Evolutionary conservation across 23 tunicate species (phyloP).

Genomic region (Trididemnum miniatum): DNA sequence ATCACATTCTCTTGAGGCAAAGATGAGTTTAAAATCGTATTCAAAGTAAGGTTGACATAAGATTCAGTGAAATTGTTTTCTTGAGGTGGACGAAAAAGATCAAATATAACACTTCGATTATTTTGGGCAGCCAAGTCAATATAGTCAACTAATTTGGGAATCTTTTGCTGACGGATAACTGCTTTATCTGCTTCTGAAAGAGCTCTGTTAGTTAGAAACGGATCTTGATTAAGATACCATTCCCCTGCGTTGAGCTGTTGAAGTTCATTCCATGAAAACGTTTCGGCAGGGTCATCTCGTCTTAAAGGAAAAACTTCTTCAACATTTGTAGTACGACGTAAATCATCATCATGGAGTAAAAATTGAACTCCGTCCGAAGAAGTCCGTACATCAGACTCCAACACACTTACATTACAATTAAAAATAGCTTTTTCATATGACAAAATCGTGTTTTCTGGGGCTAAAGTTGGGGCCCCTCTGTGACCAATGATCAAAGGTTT

Average conservation of each 20-base stretch:
- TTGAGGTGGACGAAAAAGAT: slow-evolving; percentile 49
- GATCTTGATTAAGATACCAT: slow-evolving; percentile 69
- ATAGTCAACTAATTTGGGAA: slow-evolving; percentile 50
- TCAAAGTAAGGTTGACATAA: slow-evolving; percentile 32
- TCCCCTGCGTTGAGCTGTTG: slow-evolving; percentile 75
- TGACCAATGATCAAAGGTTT: slow-evolving; percentile 85
- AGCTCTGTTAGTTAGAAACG: slow-evolving; percentile 37
- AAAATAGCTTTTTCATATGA: slow-evolving; percentile 45
- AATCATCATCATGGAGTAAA: slow-evolving; percentile 66
- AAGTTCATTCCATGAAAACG: slow-evolving; percentile 70
- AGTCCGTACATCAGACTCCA: slow-evolving; percentile 71
- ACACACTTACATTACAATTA: slow-evolving; percentile 23
- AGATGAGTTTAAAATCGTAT: slow-evolving; percentile 33
- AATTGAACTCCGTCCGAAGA: slow-evolving; percentile 86
- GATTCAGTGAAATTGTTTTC: slow-evolving; percentile 30
- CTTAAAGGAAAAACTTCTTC: slow-evolving; percentile 51
- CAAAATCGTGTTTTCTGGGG: slow-evolving; percentile 82
- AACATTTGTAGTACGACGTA: slow-evolving; percentile 77
- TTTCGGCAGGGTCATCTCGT: slow-evolving; percentile 37
- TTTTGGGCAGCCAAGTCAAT: slow-evolving; percentile 30
- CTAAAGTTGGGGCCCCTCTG: slow-evolving; percentile 48
- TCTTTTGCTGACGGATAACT: slow-evolving; percentile 51
- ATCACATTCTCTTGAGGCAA: slow-evolving; percentile 49
- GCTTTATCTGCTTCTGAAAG: slow-evolving; percentile 43
- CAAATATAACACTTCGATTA: slow-evolving; percentile 69